Conservation (phyloP, 2,797 vertebrate genomes). For the Chelon labrosus region DNA sequence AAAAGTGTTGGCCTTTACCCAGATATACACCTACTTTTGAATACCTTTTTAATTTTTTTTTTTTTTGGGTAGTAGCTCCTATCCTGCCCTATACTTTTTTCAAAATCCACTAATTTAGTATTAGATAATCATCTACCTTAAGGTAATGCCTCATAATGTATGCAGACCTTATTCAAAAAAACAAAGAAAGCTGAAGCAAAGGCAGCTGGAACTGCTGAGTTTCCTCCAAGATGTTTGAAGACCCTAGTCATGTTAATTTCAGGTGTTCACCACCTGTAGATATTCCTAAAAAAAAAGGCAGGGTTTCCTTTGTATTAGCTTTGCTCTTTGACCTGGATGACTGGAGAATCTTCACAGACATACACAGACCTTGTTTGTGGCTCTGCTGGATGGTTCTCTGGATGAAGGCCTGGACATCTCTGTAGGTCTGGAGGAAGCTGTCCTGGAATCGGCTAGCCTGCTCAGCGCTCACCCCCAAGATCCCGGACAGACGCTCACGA, state of each 20-base stretch:
- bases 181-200: no score
- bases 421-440: conserved; percentile 91
- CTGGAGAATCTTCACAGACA: no score
- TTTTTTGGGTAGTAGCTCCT: background rate
- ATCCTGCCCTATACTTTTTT: background rate
- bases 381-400: conserved; percentile 88
- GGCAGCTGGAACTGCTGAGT: no score
- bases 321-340: no score
- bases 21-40: background rate
- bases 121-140: background rate
- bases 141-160: background rate
- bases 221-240: no score
- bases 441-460: conserved; percentile 90
- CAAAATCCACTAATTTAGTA: background rate
- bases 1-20: conserved; percentile 17
- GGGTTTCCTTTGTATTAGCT: no score
- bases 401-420: conserved; percentile 89
- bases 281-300: no score
- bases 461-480: conserved; percentile 86
- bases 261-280: no score
- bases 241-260: no score
- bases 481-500: conserved; percentile 89
- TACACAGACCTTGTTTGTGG: conserved; percentile 82
- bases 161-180: no score
- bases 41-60: no score